Evolutionary conservation across 2,888 invertebrate species (phyloP), one percentile per base, ranked within the genome.

Genomic region (Tetragnatha montana): DNA sequence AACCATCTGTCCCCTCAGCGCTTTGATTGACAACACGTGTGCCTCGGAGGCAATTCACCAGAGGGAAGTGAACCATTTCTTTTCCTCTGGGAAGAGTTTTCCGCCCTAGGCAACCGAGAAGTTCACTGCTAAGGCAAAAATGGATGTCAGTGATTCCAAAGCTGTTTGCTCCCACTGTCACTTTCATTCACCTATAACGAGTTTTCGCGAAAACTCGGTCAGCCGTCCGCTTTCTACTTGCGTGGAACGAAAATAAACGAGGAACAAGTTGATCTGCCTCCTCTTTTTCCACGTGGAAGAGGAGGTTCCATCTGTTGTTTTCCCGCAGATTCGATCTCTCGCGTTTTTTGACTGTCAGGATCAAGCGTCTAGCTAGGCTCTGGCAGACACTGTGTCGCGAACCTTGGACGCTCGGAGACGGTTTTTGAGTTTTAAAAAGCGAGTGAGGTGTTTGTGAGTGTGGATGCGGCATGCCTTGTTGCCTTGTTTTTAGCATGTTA

Each of bases 11-110:
- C 60, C 60, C 17, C 60, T 17, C 12, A 60, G 60, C 71, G 14
- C 74, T 35, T 22, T 84, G 83, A 84, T 84, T 68, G 19, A 76
- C 76, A 84, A 84, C 83, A 84, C 83, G 83, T 84, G 83, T 84
- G 83, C 83, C 83, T 22, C 49, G 69, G 12, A 69, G 83, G 47
- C 47, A 12, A 21, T 69, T 19, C 19, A 17, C 4, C 14, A 22
- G 74, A 50, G 50, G 14, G 6, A 74, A 78, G n/a, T 50, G 68
- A 51, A 68, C 21, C 21, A 80, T 35, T 80, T 80, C 60, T 60
- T 68, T 68, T 17, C 79, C 22, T 8, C 7, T 6, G 68, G 35
- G 80, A 68, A 69, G 69, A 21, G 35, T n/a, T 68, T 47, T 17
- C 75, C 75, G 75, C 75, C 8, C 51, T 0, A 10, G 4, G 68